Base-by-base conservation (phyloP, 1,140 invertebrate species). In the Drosophila novamexicana region DNA sequence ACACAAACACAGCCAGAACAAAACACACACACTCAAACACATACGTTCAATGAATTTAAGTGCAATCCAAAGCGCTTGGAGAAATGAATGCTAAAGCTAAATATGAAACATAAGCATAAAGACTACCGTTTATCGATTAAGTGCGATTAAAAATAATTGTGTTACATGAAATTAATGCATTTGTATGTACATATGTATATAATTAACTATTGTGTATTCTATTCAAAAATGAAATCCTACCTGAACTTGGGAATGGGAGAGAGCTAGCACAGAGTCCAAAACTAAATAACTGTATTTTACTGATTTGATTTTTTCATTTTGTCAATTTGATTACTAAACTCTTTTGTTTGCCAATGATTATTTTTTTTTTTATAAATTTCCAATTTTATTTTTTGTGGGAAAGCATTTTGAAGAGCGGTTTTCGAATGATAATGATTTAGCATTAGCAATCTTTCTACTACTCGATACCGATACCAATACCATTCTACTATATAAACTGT, bases 211-310 rank as follows among this genome's bases (percentile, higher is more conserved):
- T 90, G 81, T 90, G 86, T 90, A 86, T 90, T 76, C 66, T 80
- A 79, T 86, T 85, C 76, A 79, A 90, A 77, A 84, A 83, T 63
- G 61, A 75, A 77, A 82, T 81, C 78, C 81, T 88, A 81, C 82
- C 90, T 90, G 91, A 91, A 91, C 90, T 91, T 91, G 90, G 90
- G 90, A 91, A 90, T 91, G 88, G 90, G 90, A 91, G 90, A 91
- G 90, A 91, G 90, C 90, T 91, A 91, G 90, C 86, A 91, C 83
- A 91, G 86, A 91, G 84, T 91, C 81, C 84, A 89, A 79, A 69
- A 74, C 53, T 70, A 72, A 85, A 84, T 56, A 81, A 73, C 58
- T 78, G 29, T 75, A 59, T 66, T 75, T 65, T 65, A 50, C 78
- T 63, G 64, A 69, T 72, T 62, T 80, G 75, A 72, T 69, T 77